Percentiles rank a stretch among this genome's conserved stretches.
These are phyloP conservation scores for Molothrus aeneus DNA, from an alignment of 2,797 vertebrate species.

Conservation along the genomic window DNA sequence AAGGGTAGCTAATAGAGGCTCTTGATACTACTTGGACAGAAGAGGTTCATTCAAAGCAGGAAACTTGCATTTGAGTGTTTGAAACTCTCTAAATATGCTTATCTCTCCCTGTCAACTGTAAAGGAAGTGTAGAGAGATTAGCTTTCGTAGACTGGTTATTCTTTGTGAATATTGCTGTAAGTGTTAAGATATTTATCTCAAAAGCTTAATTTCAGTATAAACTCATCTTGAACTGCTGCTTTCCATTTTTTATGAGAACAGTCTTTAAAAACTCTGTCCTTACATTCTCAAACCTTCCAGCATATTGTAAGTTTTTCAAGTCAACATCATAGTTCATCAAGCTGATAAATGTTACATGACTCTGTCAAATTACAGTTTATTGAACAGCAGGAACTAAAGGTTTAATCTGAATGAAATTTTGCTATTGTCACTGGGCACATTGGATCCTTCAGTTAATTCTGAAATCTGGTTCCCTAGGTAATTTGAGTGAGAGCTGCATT, in stretches of 20 bases:
- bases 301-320: neutral
- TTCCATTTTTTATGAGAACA: constrained; percentile 24
- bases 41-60: constrained; percentile 47
- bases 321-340: neutral
- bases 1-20: neutral
- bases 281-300: neutral
- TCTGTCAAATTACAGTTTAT: neutral
- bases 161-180: constrained; percentile 27
- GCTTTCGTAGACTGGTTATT: constrained; percentile 27
- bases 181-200: constrained; percentile 38
- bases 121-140: constrained; percentile 50
- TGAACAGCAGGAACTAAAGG: neutral
- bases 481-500: neutral
- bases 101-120: constrained; percentile 24
- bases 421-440: neutral
- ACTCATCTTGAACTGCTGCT: neutral
- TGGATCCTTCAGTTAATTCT: neutral
- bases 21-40: constrained; percentile 1
- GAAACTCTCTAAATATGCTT: constrained; percentile 47
- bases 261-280: neutral
- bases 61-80: constrained; percentile 8
- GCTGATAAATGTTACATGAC: neutral
- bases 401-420: neutral
- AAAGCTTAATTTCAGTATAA: constrained; percentile 25
- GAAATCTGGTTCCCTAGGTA: neutral